Conservation (phyloP, 2,888 invertebrate genomes). For the Melanargia galathea region DNA sequence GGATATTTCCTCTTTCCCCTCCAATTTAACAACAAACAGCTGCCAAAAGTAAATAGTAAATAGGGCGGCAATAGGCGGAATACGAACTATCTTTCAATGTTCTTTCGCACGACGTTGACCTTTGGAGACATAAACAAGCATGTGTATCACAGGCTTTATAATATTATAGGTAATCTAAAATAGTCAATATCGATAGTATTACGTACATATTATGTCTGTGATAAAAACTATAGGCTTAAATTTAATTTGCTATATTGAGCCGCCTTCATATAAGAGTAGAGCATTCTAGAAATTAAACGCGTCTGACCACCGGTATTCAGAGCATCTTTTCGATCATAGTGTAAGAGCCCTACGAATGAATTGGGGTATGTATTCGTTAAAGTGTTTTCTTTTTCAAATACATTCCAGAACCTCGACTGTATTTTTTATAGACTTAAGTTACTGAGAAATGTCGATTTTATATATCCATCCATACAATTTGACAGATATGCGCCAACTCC, state of each 20-base stretch:
- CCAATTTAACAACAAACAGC: too few species aligned
- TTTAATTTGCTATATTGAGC: neutral
- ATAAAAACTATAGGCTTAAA: slow-evolving; percentile 6
- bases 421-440: neutral
- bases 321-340: slow-evolving; percentile 45
- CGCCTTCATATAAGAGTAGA: slow-evolving; percentile 31
- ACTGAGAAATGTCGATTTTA: neutral
- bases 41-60: too few species aligned
- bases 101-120: too few species aligned
- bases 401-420: slow-evolving; percentile 33
- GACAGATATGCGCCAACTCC: neutral
- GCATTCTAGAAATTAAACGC: slow-evolving; percentile 42
- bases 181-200: slow-evolving; percentile 16
- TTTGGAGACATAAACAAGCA: neutral
- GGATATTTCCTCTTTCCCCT: too few species aligned
- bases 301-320: slow-evolving; percentile 73
- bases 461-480: neutral
- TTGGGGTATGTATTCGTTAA: slow-evolving; percentile 19
- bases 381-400: slow-evolving; percentile 46
- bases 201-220: slow-evolving; percentile 14
- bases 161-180: slow-evolving; percentile 11
- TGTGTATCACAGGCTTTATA: slow-evolving; percentile 5
- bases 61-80: too few species aligned
- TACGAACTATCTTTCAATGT: too few species aligned
- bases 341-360: slow-evolving; percentile 13